Evolutionary conservation across 2,113 vertebrate species (phyloP).

Genomic region (Ciconia boyciana): DNA sequence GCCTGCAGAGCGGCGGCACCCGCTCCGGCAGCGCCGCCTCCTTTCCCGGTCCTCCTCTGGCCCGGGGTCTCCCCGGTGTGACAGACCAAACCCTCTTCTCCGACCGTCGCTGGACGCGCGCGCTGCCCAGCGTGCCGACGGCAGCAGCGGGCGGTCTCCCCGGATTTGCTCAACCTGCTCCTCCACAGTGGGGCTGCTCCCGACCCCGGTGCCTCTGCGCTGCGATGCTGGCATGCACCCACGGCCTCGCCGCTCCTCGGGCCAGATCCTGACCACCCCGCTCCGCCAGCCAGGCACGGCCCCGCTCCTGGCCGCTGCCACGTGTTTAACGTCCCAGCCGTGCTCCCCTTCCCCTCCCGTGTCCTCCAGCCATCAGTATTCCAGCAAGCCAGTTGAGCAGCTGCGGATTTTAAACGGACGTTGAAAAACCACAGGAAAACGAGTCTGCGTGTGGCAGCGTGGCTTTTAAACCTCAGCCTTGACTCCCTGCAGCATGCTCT

Average conservation of each 20-base stretch:
- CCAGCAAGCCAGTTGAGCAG: not conserved
- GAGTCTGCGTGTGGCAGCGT: fast-evolving
- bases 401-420: fast-evolving
- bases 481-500: not conserved
- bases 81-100: not conserved
- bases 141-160: not conserved
- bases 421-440: no score
- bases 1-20: not conserved
- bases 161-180: no score
- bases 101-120: fast-evolving
- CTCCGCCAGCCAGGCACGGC: not conserved
- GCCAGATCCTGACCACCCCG: not conserved
- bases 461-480: not conserved
- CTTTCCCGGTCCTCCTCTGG: no score
- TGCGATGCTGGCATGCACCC: not conserved
- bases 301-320: fast-evolving
- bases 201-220: fast-evolving
- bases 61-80: not conserved
- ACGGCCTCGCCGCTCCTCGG: fast-evolving
- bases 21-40: not conserved
- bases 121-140: fast-evolving
- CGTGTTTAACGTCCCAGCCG: fast-evolving
- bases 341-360: not conserved
- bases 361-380: not conserved
- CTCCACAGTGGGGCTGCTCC: not conserved